Base-by-base conservation (phyloP, 2,888 invertebrate species). In the Machimus rusticus region DNA sequence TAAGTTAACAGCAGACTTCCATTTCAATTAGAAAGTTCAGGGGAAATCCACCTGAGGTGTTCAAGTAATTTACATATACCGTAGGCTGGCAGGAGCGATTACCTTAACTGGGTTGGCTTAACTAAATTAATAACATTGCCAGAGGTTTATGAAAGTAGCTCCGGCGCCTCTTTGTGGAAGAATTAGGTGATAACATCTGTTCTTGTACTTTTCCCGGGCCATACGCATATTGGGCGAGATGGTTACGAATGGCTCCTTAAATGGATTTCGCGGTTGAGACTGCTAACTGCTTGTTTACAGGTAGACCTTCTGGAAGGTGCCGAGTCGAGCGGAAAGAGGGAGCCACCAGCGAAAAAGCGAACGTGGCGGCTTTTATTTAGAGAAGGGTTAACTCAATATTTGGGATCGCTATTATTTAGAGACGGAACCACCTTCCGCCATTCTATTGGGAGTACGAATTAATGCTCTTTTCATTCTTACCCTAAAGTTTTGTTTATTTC, bases 11-110 rank as follows among this genome's bases (percentile, higher is more conserved):
- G 76, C 87, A 79, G 87, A 88, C 87, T 87, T 87, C 88, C 87
- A 88, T 88, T 88, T 87, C 88, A 88, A 88, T 88, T 88, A 88
- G 88, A 88, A 88, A 88, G 82, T 88, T 88, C 86, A 86, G 81
- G 74, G 74, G 34, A 86, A 74, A 88, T 87, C 74, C 88, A 88
- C 88, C 88, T 88, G 88, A 87, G 88, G 88, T 88, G 88, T 87
- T 88, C 86, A 77, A 76, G 86, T 88, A 86, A 88, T 87, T 88
- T 87, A 87, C 87, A 87, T 88, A 81, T 79, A 87, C 88, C 82
- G 77, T 76, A 74, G 55, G 86, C 86, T 87, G 79, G 87, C 37
- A 74, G 43, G 85, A 74, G 85, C 85, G 85, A 85, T 85, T 77
- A 78, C 84, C 88, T 86, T 77, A 88, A 86, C 84, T 82, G 78